Percentiles rank a stretch among this genome's conserved stretches.
phyloP scores from a whole-genome alignment of 37 sponge, comb jelly and placozoan species.

The Aplysina aerophoba region DNA sequence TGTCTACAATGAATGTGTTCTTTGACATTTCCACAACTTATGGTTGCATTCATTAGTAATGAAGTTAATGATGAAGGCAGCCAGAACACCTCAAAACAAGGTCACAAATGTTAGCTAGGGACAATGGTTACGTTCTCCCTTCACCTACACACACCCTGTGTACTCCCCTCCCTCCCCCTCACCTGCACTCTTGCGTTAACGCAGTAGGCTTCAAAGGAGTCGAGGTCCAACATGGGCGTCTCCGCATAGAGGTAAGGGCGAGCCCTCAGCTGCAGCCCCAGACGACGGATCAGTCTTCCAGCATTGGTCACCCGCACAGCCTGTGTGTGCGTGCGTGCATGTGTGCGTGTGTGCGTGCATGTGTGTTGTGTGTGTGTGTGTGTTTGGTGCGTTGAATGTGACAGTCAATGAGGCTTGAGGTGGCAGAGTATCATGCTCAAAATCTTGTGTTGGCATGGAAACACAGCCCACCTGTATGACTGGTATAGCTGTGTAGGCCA shows the following conservation, averaged over 20 bases:
- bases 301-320: constrained; percentile 68
- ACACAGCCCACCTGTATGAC: constrained; percentile 51
- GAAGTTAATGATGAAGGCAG: too few species aligned
- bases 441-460: too few species aligned
- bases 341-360: too few species aligned
- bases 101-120: too few species aligned
- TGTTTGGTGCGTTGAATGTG: too few species aligned
- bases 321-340: constrained; percentile 25
- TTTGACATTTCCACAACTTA: too few species aligned
- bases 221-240: constrained; percentile 73
- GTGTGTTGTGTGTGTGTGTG: not conserved
- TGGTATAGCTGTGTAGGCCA: constrained; percentile 38
- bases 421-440: not conserved
- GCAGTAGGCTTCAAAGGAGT: constrained; percentile 72
- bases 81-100: not conserved
- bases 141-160: not conserved
- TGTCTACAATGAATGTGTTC: too few species aligned
- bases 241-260: constrained; percentile 79
- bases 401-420: too few species aligned
- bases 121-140: too few species aligned
- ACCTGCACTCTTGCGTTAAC: constrained; percentile 41
- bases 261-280: constrained; percentile 58
- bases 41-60: too few species aligned
- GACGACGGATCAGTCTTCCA: constrained; percentile 46
- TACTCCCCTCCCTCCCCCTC: not conserved